Evolutionary conservation across 2,797 vertebrate species (phyloP).

Genomic region (Buceros bicornis): DNA sequence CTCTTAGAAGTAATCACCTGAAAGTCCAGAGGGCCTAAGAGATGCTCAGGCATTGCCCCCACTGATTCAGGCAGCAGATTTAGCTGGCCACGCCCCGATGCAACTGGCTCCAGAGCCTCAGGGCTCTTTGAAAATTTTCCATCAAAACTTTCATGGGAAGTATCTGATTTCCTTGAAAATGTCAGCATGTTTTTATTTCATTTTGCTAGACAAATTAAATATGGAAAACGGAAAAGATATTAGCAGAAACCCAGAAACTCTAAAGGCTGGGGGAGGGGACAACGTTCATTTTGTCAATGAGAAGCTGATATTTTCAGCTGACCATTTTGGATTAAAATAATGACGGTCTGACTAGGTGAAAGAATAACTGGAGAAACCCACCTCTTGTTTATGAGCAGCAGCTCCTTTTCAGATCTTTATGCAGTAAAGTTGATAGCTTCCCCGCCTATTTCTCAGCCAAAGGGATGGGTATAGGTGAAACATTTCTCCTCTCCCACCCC

Average conservation of each 20-base stretch:
- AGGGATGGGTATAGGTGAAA: not conserved
- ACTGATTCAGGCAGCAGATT: not conserved
- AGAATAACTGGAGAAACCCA: not conserved
- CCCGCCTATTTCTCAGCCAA: not conserved
- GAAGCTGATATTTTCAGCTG: not conserved
- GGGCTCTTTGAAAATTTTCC: constrained; percentile 33
- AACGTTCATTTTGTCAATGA: not conserved
- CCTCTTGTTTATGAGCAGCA: not conserved
- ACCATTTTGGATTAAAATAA: not conserved
- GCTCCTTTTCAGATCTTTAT: not conserved
- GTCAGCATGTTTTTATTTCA: constrained; percentile 32
- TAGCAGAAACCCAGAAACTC: not conserved
- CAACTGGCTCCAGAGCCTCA: not conserved
- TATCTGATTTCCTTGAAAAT: constrained; percentile 42
- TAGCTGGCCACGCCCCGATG: not conserved
- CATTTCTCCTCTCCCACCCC: not conserved
- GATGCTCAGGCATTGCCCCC: not conserved
- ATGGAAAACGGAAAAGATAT: not conserved
- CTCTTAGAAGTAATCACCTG: not conserved
- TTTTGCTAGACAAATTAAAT: constrained; percentile 37
- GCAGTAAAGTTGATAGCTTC: not conserved
- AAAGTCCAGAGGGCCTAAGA: not conserved
- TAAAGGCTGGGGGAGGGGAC: not conserved
- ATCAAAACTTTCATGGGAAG: constrained; percentile 29
- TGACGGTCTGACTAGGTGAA: not conserved